Evolutionary conservation across 2,113 vertebrate species (phyloP).

Genomic region (Cyphomyrus discorhynchus): DNA sequence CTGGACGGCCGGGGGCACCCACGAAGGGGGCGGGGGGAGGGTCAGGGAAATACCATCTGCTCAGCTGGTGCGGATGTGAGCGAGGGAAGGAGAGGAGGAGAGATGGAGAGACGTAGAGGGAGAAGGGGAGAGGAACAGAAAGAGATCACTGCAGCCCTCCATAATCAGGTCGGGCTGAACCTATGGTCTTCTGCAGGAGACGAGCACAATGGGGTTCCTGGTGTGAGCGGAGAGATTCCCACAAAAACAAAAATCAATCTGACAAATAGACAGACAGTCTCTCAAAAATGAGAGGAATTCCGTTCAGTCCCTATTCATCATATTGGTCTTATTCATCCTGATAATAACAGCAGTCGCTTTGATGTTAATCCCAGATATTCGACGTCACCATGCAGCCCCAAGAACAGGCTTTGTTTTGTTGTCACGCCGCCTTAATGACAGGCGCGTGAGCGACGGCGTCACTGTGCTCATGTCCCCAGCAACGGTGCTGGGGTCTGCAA

Average conservation of each 20-base stretch:
- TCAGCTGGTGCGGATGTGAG: not conserved
- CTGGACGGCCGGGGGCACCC: not conserved
- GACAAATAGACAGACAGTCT: not conserved
- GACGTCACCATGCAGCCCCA: not conserved
- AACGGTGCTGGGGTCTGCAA: not conserved
- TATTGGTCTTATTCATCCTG: constrained; percentile 7
- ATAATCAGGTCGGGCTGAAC: not conserved
- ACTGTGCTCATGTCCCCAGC: not conserved
- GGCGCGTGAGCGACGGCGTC: not conserved
- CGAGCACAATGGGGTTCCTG: not conserved
- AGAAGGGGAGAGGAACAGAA: not conserved
- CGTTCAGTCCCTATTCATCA: not conserved
- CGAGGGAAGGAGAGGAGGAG: not conserved
- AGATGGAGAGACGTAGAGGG: not conserved
- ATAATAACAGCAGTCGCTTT: not conserved
- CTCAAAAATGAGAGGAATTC: not conserved
- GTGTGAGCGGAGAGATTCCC: not conserved
- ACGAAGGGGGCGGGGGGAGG: not conserved
- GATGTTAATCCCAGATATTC: constrained; percentile 4
- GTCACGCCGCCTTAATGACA: not conserved
- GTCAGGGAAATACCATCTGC: not conserved
- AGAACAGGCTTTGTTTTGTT: constrained; percentile 6
- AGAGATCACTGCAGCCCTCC: not conserved
- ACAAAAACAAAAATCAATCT: not conserved
- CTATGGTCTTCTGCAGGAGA: not conserved